Percentiles rank a stretch among this genome's conserved stretches.
Evolutionary conservation across 2,113 vertebrate genomes (phyloP).

Genomic region (Platysternon megacephalum): DNA sequence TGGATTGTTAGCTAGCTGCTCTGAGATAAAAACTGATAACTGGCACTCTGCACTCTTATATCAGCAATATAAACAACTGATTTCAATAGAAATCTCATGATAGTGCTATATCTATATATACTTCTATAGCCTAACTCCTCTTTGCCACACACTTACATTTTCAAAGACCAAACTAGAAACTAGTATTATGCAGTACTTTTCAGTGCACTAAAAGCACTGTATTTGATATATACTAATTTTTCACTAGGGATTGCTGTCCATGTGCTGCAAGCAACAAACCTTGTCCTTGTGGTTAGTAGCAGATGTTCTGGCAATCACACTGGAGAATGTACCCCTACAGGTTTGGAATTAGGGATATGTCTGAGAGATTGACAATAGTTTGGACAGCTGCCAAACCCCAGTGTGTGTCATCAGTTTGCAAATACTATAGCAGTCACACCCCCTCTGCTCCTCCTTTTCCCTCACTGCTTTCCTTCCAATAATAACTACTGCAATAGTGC

Average conservation of each 20-base stretch:
- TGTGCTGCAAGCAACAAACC: background rate
- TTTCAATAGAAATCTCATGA: background rate
- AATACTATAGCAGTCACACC: background rate
- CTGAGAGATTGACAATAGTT: background rate
- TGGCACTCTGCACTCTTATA: background rate
- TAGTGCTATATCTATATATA: background rate
- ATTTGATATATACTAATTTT: background rate
- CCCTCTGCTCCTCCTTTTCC: background rate
- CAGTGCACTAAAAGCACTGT: background rate
- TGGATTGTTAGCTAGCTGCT: background rate
- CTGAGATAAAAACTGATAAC: background rate
- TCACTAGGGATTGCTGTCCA: background rate
- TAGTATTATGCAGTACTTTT: background rate
- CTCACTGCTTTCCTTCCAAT: background rate
- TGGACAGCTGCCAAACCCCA: background rate
- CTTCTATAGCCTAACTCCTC: background rate
- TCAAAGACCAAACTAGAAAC: background rate
- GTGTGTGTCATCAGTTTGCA: background rate
- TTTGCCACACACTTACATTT: background rate
- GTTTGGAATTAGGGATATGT: slow-evolving; percentile 16
- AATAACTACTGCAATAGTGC: background rate
- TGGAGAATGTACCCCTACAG: background rate
- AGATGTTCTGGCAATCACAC: slow-evolving; percentile 10
- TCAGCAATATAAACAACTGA: background rate
- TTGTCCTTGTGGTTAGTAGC: slow-evolving; percentile 11